Evolutionary conservation across 2,113 vertebrate species (phyloP).

Genomic region (Chionomys nivalis): DNA sequence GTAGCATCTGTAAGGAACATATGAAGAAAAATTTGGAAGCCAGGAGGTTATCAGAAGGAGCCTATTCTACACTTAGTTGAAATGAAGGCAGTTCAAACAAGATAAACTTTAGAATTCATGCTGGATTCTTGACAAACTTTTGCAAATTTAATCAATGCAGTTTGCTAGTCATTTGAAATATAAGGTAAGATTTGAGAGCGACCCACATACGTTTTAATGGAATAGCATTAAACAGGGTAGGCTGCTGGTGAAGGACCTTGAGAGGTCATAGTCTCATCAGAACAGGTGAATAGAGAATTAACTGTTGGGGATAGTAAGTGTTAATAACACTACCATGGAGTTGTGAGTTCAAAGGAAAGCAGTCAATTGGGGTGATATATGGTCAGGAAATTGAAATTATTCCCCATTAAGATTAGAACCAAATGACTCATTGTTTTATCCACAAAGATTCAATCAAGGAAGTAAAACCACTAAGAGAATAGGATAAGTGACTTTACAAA

Average conservation of each 20-base stretch:
- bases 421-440: background rate
- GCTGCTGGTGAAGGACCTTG: background rate
- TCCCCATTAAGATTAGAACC: background rate
- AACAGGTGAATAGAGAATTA: background rate
- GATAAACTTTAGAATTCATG: background rate
- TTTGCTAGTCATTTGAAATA: background rate
- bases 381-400: background rate
- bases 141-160: background rate
- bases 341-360: background rate
- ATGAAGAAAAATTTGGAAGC: background rate
- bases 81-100: background rate
- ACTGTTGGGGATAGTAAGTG: background rate
- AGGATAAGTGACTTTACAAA: background rate
- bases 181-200: background rate
- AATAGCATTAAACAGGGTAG: background rate
- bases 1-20: background rate
- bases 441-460: conserved; percentile 9
- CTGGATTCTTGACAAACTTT: background rate
- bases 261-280: background rate
- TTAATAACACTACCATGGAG: background rate
- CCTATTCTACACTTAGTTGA: background rate
- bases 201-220: background rate
- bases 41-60: background rate
- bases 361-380: background rate
- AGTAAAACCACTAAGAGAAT: background rate